Evolutionary conservation across 2,113 vertebrate genomes (phyloP), one percentile per base, ranked within the genome.

Genomic region (Brachirus orientalis): DNA sequence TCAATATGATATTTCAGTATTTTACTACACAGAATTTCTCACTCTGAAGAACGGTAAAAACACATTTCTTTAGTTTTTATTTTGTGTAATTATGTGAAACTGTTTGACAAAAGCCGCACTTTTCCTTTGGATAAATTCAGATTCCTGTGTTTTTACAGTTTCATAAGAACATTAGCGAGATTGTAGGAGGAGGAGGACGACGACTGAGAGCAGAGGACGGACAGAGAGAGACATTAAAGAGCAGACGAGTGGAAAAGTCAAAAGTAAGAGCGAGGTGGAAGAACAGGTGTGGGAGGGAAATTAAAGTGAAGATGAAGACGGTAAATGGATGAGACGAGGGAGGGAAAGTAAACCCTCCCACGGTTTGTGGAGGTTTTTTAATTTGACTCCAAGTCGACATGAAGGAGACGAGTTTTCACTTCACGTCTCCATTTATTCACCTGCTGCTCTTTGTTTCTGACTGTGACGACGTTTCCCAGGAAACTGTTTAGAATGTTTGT

Each of bases 251-350:
- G 40, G 40, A 43, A 43, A 43, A 43, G 40, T 43, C 40, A 43
- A 43, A 43, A 43, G 40, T 43, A 14, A 43, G 40, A 43, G 40
- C 14, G 40, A 43, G 14, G 40, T 28, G 40, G 14, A 63, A n/a
- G 74, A 69, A 44, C 13, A 68, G 52, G 62, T 47, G 78, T 75
- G 62, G 71, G 75, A 82, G 78, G 75, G 1, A 72, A 77, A 79
- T 43, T 43, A 67, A 77, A 48, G 50, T 35, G 13, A 44, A 73
- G 68, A 57, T 35, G 13, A 44, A 73, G 68, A 57, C 64, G 6
- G 22, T 38, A 67, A 76, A 77, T 68, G 40, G 40, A 43, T 10
- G 12, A 43, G 11, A 14, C 40, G 40, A 43, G 38, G 11, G 38
- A 14, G 40, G 14, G 40, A 43, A 14, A 43, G 40, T 43, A 4